A percentile compares a stretch with the other conserved stretches of the same genome.
These are phyloP conservation scores for Mimumesa dahlbomi DNA, from an alignment of 2,888 invertebrate species.

Conservation along the genomic window DNA sequence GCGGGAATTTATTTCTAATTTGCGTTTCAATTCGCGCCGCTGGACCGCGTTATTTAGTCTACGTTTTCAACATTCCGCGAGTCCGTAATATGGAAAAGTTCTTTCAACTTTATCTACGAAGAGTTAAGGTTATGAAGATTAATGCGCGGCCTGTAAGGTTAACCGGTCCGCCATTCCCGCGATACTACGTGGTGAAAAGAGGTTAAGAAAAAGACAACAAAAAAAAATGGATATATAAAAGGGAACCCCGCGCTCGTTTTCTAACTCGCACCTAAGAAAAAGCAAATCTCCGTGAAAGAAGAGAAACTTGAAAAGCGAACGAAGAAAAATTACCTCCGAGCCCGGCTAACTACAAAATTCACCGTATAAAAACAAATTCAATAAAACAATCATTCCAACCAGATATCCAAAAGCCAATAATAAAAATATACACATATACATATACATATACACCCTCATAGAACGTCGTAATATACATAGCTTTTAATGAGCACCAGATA, in stretches of 20 bases:
- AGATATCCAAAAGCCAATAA: too few species aligned
- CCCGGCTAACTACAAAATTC: too few species aligned
- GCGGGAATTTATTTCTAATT: slow-evolving; percentile 12
- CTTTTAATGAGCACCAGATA: too few species aligned
- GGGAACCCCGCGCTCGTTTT: slow-evolving; percentile 34
- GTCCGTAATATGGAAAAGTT: slow-evolving; percentile 13
- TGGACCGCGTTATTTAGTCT: slow-evolving; percentile 1
- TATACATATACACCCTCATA: too few species aligned
- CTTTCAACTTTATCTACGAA: slow-evolving; percentile 44
- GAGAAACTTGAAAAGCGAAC: background rate
- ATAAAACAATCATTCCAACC: too few species aligned
- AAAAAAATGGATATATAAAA: slow-evolving; percentile 18
- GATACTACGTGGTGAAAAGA: slow-evolving; percentile 28
- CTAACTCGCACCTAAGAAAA: slow-evolving; percentile 37
- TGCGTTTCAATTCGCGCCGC: background rate
- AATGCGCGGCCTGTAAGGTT: slow-evolving; percentile 54
- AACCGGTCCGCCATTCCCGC: slow-evolving; percentile 36
- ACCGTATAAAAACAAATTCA: too few species aligned
- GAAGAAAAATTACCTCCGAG: background rate
- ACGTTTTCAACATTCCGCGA: slow-evolving; percentile 15
- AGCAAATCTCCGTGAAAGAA: slow-evolving; percentile 25
- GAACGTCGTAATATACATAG: too few species aligned
- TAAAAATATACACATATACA: too few species aligned
- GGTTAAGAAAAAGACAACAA: slow-evolving; percentile 20
- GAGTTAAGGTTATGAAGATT: slow-evolving; percentile 64